phyloP scores from a whole-genome alignment of 2,888 invertebrate genomes.

The Dicyrtomina minuta region DNA sequence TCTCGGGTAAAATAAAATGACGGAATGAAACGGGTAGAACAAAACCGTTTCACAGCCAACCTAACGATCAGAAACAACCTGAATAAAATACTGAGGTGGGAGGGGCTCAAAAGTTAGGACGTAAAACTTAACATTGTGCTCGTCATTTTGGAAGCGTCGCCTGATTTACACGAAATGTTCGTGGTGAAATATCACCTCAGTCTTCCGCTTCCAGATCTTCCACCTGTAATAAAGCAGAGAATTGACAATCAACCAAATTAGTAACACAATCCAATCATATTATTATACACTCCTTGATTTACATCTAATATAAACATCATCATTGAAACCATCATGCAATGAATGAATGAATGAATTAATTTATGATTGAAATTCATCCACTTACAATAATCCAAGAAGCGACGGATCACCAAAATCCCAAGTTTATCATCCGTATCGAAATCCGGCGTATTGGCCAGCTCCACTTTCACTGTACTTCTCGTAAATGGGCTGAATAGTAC shows the following conservation, averaged over 20 bases:
- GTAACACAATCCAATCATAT: background rate
- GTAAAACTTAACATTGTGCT: constrained; percentile 95
- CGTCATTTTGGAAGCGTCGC: constrained; percentile 88
- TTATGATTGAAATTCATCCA: no score
- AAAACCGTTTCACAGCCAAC: constrained; percentile 84
- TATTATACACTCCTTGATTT: background rate
- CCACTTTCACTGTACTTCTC: constrained; percentile 85
- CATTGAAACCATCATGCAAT: background rate
- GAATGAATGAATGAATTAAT: background rate
- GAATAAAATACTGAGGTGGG: constrained; percentile 95
- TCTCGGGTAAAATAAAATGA: constrained; percentile 95
- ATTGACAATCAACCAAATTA: background rate
- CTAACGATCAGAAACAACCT: constrained; percentile 87
- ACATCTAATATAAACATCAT: background rate
- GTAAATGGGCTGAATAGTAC: constrained; percentile 98
- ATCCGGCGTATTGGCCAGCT: constrained; percentile 95
- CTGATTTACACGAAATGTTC: constrained; percentile 94
- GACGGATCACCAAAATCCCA: constrained; percentile 66
- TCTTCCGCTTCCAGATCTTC: constrained; percentile 52
- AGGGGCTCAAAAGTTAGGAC: constrained; percentile 98
- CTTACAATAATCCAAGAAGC: constrained; percentile 66
- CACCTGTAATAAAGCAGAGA: constrained; percentile 24
- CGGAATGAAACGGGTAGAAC: constrained; percentile 93
- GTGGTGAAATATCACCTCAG: constrained; percentile 74
- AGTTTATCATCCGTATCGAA: constrained; percentile 99